Percentiles rank a stretch among this genome's conserved stretches.
phyloP scores from a whole-genome alignment of 1,140 invertebrate genomes.

The Drosophila ironensis region DNA sequence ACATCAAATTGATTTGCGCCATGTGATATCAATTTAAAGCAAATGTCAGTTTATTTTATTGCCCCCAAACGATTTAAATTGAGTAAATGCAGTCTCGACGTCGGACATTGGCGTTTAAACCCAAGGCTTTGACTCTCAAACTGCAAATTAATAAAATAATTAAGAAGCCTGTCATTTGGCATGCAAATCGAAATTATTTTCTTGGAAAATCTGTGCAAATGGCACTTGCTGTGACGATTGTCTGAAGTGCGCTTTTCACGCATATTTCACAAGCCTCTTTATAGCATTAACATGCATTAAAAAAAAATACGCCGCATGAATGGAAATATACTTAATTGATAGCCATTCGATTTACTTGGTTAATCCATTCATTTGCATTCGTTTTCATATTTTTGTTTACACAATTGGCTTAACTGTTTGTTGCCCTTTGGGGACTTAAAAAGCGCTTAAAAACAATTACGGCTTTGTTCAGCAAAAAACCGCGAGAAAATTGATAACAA shows the following conservation, averaged over 20 bases:
- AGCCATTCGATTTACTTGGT: neutral
- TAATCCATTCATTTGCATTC: neutral
- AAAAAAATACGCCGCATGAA: neutral
- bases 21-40: too few species aligned
- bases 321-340: neutral
- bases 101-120: too few species aligned
- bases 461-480: neutral
- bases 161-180: too few species aligned
- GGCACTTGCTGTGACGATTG: conserved; percentile 37
- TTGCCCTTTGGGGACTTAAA: neutral
- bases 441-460: conserved; percentile 7
- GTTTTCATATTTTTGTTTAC: neutral
- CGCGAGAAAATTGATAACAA: conserved; percentile 5
- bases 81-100: too few species aligned
- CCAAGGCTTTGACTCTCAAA: too few species aligned
- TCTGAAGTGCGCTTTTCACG: conserved; percentile 2
- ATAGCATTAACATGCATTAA: neutral
- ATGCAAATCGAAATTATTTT: too few species aligned
- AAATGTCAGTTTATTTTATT: too few species aligned
- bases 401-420: conserved; percentile 4
- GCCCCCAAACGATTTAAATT: too few species aligned
- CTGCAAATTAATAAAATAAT: too few species aligned
- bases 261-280: neutral
- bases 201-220: conserved; percentile 29
- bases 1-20: too few species aligned